phyloP scores from a whole-genome alignment of 2,113 vertebrate species.

The Tetrao urogallus region DNA sequence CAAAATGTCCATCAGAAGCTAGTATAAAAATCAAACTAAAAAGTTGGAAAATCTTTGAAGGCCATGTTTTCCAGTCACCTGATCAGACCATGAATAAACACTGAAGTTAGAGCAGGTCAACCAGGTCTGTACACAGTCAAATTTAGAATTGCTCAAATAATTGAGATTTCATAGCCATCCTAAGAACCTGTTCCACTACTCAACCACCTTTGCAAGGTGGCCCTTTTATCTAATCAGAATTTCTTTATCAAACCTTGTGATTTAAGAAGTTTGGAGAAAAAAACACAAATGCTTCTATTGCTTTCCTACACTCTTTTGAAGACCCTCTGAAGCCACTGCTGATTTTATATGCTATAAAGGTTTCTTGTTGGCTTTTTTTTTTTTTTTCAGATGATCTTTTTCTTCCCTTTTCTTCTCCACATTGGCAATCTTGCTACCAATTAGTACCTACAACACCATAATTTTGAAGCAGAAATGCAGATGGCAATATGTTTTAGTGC shows the following conservation, averaged over 20 bases:
- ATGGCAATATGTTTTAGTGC: background rate
- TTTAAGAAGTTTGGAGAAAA: background rate
- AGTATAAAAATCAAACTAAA: background rate
- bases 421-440: accelerated
- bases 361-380: background rate
- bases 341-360: background rate
- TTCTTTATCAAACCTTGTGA: background rate
- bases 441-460: background rate
- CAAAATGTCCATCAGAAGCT: background rate
- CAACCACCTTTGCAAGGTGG: background rate
- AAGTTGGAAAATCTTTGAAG: background rate
- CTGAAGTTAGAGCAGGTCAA: background rate
- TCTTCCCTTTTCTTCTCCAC: background rate
- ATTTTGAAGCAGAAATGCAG: accelerated
- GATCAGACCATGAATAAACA: background rate
- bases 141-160: background rate
- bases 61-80: background rate
- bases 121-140: background rate
- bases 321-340: background rate
- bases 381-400: background rate
- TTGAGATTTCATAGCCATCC: background rate
- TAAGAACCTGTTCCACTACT: background rate
- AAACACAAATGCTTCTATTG: background rate
- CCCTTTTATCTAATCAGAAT: background rate
- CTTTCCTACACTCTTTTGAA: background rate